A percentile compares a stretch with the other conserved stretches of the same genome.
These are phyloP conservation scores for Orycteropus afer DNA, from an alignment of 2,113 vertebrate species.

Conservation along the genomic window DNA sequence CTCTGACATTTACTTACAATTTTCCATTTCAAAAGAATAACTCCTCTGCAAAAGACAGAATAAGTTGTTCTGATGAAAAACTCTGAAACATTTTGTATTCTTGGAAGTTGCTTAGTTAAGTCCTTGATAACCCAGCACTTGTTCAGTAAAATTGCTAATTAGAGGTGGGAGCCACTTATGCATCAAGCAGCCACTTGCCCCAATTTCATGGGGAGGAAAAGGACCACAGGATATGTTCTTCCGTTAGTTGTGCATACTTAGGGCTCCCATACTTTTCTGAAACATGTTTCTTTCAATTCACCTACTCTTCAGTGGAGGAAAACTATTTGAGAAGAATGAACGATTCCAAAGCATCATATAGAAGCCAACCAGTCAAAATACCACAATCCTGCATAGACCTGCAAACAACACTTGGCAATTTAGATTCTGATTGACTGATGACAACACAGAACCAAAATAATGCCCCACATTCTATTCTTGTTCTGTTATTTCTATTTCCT, in stretches of 20 bases:
- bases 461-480: slow-evolving; percentile 48
- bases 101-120: slow-evolving; percentile 56
- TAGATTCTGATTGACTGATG: slow-evolving; percentile 57
- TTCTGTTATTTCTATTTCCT: slow-evolving; percentile 66
- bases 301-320: neutral
- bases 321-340: slow-evolving; percentile 40
- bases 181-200: slow-evolving; percentile 36
- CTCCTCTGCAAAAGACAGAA: slow-evolving; percentile 64
- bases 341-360: slow-evolving; percentile 45
- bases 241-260: no score
- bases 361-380: slow-evolving; percentile 33
- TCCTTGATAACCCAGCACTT: slow-evolving; percentile 37
- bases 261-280: slow-evolving; percentile 51
- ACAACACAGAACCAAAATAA: slow-evolving; percentile 74
- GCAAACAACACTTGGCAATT: slow-evolving; percentile 40
- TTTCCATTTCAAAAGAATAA: slow-evolving; percentile 72
- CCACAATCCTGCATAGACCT: slow-evolving; percentile 45
- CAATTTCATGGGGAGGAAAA: slow-evolving; percentile 71
- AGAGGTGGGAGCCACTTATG: slow-evolving; percentile 60
- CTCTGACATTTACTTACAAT: slow-evolving; percentile 72
- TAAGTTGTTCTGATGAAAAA: slow-evolving; percentile 72
- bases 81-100: slow-evolving; percentile 54
- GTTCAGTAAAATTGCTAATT: slow-evolving; percentile 71
- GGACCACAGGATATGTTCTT: slow-evolving; percentile 41
- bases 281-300: slow-evolving; percentile 71